Percentiles rank a stretch among this genome's conserved stretches.
These are phyloP conservation scores for Rhinichthys klamathensis DNA, from an alignment of 2,113 vertebrate species.

Conservation along the genomic window DNA sequence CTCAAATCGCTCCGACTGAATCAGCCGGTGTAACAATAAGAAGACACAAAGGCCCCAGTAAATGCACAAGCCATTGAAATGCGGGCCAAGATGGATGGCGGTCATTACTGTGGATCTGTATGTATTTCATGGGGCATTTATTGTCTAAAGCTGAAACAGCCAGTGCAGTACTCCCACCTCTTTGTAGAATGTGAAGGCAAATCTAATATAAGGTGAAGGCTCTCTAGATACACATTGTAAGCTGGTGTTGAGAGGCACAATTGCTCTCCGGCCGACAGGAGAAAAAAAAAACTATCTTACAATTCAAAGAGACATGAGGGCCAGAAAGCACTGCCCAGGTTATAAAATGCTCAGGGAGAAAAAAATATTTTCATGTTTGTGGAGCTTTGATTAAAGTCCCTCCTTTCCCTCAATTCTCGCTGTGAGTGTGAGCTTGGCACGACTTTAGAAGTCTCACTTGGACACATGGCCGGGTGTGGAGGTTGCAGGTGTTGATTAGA, in stretches of 20 bases:
- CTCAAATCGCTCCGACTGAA: slow-evolving; percentile 21
- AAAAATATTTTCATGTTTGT: slow-evolving; percentile 65
- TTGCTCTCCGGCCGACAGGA: slow-evolving; percentile 54
- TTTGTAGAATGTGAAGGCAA: slow-evolving; percentile 41
- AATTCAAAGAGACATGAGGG: slow-evolving; percentile 62
- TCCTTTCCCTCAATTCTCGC: slow-evolving; percentile 54
- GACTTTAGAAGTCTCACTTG: slow-evolving; percentile 77
- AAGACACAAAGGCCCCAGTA: slow-evolving; percentile 46
- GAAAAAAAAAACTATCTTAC: slow-evolving; percentile 49
- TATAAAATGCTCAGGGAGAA: slow-evolving; percentile 58
- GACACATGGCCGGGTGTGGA: slow-evolving; percentile 66
- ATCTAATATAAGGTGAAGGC: slow-evolving; percentile 48
- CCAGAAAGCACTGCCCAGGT: slow-evolving; percentile 54
- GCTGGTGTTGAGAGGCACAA: slow-evolving; percentile 51
- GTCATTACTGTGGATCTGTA: slow-evolving; percentile 39
- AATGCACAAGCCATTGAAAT: slow-evolving; percentile 40
- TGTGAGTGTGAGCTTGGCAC: slow-evolving; percentile 67
- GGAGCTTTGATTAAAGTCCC: slow-evolving; percentile 67
- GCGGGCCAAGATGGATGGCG: slow-evolving; percentile 35
- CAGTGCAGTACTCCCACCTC: slow-evolving; percentile 23
- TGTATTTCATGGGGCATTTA: slow-evolving; percentile 55
- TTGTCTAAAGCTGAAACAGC: slow-evolving; percentile 49
- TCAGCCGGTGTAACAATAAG: slow-evolving; percentile 24
- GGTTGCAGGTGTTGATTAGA: slow-evolving; percentile 80
- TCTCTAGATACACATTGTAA: slow-evolving; percentile 54